Conservation (phyloP, 2,797 vertebrate genomes). For the Cetoscarus ocellatus region DNA sequence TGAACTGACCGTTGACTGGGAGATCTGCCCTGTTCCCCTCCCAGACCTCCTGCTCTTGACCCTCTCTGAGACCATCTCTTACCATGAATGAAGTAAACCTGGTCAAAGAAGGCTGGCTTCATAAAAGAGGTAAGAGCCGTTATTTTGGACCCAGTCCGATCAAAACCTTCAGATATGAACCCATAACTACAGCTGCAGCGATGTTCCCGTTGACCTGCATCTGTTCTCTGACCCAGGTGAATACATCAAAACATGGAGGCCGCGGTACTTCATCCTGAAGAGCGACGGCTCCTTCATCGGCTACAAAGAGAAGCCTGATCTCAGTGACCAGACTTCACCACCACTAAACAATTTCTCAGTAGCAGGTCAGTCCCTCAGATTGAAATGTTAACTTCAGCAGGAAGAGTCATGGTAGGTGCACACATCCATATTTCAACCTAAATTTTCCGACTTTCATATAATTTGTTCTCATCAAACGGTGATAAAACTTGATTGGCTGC, state of each 20-base stretch:
- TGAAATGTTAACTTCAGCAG: not conserved
- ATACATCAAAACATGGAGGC: constrained; percentile 93
- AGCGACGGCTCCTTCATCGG: constrained; percentile 93
- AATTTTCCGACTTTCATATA: too few relatives aligned
- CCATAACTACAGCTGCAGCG: not conserved
- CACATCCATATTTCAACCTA: too few relatives aligned
- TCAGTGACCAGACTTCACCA: constrained; percentile 82
- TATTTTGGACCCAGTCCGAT: not conserved
- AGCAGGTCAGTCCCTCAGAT: constrained; percentile 80
- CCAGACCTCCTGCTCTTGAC: constrained; percentile 49
- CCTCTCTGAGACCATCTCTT: constrained; percentile 56
- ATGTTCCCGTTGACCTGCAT: not conserved
- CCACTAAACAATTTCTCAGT: constrained; percentile 94
- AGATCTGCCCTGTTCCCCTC: constrained; percentile 42
- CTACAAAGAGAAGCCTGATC: constrained; percentile 90
- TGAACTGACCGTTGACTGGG: constrained; percentile 45
- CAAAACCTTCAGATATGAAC: not conserved
- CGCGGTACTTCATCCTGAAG: constrained; percentile 92
- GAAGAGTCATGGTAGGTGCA: not conserved
- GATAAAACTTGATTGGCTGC: too few relatives aligned
- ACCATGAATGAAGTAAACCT: constrained; percentile 90
- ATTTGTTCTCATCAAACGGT: too few relatives aligned
- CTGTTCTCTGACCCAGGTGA: constrained; percentile 80
- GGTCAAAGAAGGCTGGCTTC: constrained; percentile 92
- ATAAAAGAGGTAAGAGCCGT: constrained; percentile 86